phyloP scores from a whole-genome alignment of 2,888 invertebrate species.

The Orthonychiurus folsomi region DNA sequence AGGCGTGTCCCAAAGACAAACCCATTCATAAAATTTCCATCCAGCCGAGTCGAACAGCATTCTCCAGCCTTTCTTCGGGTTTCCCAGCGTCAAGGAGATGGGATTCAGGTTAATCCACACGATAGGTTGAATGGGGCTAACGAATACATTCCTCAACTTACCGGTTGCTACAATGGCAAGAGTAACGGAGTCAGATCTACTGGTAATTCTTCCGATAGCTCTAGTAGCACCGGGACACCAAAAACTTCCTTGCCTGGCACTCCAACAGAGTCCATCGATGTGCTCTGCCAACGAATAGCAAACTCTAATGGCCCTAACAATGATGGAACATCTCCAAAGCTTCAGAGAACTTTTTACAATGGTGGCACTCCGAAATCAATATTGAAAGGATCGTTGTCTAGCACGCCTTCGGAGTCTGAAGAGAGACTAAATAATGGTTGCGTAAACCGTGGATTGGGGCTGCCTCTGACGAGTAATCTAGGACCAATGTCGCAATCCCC shows the following conservation, averaged over 20 bases:
- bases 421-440: conserved; percentile 24
- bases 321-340: neutral
- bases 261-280: conserved; percentile 38
- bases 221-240: conserved; percentile 36
- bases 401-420: conserved; percentile 34
- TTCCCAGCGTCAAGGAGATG: neutral
- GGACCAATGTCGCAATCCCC: conserved; percentile 34
- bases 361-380: conserved; percentile 15
- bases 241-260: conserved; percentile 37
- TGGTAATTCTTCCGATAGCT: conserved; percentile 38
- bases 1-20: conserved; percentile 38
- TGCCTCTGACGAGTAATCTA: conserved; percentile 33
- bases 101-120: neutral
- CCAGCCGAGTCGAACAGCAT: conserved; percentile 14
- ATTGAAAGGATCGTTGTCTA: conserved; percentile 33
- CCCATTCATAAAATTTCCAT: conserved; percentile 35
- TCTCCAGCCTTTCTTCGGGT: conserved; percentile 13
- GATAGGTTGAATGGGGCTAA: neutral
- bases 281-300: conserved; percentile 25
- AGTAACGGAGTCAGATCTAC: neutral
- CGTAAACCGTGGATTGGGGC: conserved; percentile 11
- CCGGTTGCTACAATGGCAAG: neutral
- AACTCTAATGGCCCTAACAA: neutral
- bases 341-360: neutral
- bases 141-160: neutral